These are phyloP conservation scores for Elegia similella DNA, from an alignment of 2,888 invertebrate species.

Conservation along the genomic window DNA sequence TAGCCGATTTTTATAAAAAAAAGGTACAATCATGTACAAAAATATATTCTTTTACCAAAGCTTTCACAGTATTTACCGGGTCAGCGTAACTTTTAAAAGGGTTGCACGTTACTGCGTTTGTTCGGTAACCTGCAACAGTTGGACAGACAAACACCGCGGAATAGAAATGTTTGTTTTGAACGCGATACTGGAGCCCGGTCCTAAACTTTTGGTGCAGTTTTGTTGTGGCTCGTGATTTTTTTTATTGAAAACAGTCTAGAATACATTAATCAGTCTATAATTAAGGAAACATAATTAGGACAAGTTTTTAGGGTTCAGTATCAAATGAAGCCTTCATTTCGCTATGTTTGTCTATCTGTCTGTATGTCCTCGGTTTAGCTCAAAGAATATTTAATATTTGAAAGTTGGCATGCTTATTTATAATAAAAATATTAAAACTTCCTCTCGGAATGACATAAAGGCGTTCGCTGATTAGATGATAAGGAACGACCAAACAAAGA, in stretches of 20 bases:
- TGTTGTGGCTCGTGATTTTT: background rate
- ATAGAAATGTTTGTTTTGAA: conserved; percentile 4
- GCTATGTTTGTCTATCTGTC: no score
- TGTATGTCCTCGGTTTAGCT: no score
- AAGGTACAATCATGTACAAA: background rate
- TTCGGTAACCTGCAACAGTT: background rate
- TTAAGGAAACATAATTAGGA: no score
- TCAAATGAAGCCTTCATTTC: no score
- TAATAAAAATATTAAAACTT: no score
- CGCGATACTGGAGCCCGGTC: background rate
- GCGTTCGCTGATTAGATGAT: no score
- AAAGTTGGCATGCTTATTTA: no score
- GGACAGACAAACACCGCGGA: background rate
- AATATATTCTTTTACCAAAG: background rate
- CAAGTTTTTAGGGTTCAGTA: no score
- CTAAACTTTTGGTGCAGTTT: background rate
- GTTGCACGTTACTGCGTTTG: conserved; percentile 3
- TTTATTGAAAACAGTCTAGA: background rate
- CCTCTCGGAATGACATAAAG: no score
- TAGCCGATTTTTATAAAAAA: background rate
- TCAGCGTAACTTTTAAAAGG: conserved; percentile 1
- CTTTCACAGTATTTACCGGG: background rate
- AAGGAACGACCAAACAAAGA: no score
- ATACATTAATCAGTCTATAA: background rate
- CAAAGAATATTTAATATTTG: no score